Base-by-base conservation (phyloP, 2,113 vertebrate species). In the Elgaria multicarinata region DNA sequence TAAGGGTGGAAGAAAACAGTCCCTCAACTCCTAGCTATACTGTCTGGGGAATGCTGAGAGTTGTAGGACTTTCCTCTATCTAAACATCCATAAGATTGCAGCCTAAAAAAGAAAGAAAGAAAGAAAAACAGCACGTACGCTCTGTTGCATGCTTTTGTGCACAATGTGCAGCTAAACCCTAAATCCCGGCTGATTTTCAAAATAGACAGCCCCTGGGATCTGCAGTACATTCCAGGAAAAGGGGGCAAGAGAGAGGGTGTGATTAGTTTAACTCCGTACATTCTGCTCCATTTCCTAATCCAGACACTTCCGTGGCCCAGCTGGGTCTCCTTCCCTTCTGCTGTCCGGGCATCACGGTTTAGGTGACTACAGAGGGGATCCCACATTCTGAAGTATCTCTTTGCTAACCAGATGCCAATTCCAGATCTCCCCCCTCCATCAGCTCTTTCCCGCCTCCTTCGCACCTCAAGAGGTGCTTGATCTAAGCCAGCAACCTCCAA, bases 401-500 rank as follows among this genome's bases (percentile, higher is more conserved):
- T 69, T 24, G 75, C 76, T 53, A 69, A 67, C 44, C 28, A 82
- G 53, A 82, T 74, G 69, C 50, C 10, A 14, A 33, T 71, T 44
- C 33, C 50, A 24, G 36, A 81, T 36, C 18, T 24, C 13, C 42
- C 3, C 36, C 3, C 28, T 26, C 80, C 24, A 9, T 22, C n/a
- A 33, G 50, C 18, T 46, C 79, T 58, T 66, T 28, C 72, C 81
- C 9, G 6, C 46, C 18, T 71, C 64, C 50, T 71, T 87, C 31
- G 42, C 58, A 0, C 18, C 18, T 89, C 85, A 53, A 67, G 66
- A 76, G 0, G 62, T 44, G 1, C 0, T 3, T 44, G 12, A 44
- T 46, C 26, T 0, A 26, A 90, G 89, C 91, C 1, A 0, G 36
- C n/a, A n/a, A 69, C n/a, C 18, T 87, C 72, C 0, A 42, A 66